Evolutionary conservation across 1,140 invertebrate species (phyloP).

Genomic region (Philopotamus ludificatus): DNA sequence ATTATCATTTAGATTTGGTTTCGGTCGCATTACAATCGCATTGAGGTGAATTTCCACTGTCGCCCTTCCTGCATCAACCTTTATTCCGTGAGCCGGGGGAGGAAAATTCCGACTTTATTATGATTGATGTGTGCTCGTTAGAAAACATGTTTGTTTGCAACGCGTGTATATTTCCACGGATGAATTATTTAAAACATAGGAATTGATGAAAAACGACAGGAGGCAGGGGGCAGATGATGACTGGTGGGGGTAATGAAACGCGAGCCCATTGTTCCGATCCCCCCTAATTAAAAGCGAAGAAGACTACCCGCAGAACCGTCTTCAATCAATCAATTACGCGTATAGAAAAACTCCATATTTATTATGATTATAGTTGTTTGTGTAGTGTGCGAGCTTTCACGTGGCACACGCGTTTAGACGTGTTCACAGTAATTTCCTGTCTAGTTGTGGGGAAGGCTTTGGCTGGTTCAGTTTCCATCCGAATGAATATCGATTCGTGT

Average conservation of each 20-base stretch:
- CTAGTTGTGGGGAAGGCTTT: neutral
- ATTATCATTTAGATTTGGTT: no score
- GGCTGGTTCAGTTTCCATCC: neutral
- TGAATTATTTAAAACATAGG: constrained; percentile 31
- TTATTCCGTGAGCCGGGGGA: no score
- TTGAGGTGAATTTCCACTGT: no score
- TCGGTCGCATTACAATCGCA: no score
- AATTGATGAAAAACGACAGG: constrained; percentile 25
- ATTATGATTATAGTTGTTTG: neutral
- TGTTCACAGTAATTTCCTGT: constrained; percentile 3
- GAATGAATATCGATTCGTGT: constrained; percentile 16
- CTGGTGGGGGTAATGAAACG: constrained; percentile 10
- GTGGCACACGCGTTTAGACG: neutral
- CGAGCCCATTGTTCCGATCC: neutral
- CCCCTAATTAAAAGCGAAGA: constrained; percentile 1
- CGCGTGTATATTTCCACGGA: constrained; percentile 1
- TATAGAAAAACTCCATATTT: neutral
- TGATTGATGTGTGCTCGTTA: constrained; percentile 33
- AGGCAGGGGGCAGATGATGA: no score
- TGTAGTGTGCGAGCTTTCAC: neutral
- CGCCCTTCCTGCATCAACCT: no score
- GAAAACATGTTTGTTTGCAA: constrained; percentile 3
- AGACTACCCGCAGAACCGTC: neutral
- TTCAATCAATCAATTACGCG: neutral
- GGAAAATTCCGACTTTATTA: constrained; percentile 34